Evolutionary conservation across 2,113 vertebrate genomes (phyloP), one percentile per base, ranked within the genome.

Genomic region (Potamarius usumacintae): DNA sequence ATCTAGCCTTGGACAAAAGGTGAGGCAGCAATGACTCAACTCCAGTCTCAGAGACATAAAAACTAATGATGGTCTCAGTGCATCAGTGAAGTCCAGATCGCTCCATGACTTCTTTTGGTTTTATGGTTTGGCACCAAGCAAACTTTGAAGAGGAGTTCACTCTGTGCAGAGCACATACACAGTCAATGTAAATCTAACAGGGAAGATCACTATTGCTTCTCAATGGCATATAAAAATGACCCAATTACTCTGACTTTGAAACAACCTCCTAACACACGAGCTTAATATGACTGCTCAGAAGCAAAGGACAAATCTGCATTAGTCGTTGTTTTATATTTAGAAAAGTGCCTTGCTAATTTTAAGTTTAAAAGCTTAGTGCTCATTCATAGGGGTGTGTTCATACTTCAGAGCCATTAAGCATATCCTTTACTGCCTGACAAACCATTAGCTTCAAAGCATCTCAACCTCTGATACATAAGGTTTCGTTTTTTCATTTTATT

Each of bases 41-140:
- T 67, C 50, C 27, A 27, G 55, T 79, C 86, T 55, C 67, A 6
- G 27, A 88, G 87, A 83, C 74, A 87, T 88, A 69, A 89, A 85
- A 83, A 88, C 69, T 84, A 86, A 90, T 89, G 90, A 90, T 83
- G 62, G 53, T 42, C 81, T 87, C 65, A 52, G 80, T 60, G 63
- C 67, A 67, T 82, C 83, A 90, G 67, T 86, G 60, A 84, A 76
- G 50, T 52, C 60, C 71, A 69, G 87, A 88, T 69, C 18, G 15
- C 57, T 88, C 50, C 42, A n/a, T 18, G 85, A 50, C 69, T 85
- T 79, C 83, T 88, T 76, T 71, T 62, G 67, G 76, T 48, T 88
- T 88, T 81, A 88, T 78, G 25, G 50, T 34, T 80, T 74, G 30
- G 30, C 48, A 82, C 30, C 50, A 77, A 22, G 63, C 79, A 20